Conservation (phyloP, 2,888 invertebrate species). For the Coelopa pilipes region DNA sequence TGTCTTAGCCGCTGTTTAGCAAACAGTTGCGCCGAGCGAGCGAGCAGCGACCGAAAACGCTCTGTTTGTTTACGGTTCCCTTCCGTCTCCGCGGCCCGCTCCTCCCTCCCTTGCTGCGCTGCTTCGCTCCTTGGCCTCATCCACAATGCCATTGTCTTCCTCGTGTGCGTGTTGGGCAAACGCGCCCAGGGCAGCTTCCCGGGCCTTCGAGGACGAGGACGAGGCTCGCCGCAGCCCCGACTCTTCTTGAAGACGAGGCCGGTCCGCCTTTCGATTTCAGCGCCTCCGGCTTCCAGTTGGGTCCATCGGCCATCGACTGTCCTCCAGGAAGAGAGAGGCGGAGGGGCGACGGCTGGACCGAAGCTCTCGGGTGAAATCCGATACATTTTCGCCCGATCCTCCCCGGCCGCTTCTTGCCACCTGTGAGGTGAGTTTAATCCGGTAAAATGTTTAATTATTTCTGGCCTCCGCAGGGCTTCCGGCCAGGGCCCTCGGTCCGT, state of each 20-base stretch:
- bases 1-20: conserved; percentile 36
- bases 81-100: neutral
- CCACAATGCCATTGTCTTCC: neutral
- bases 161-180: too few species aligned
- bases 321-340: too few species aligned
- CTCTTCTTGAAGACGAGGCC: too few species aligned
- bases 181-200: too few species aligned
- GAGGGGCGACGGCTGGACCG: too few species aligned
- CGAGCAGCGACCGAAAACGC: neutral
- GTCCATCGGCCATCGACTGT: too few species aligned
- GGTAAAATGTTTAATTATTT: conserved; percentile 61
- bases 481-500: too few species aligned
- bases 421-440: conserved; percentile 61
- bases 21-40: conserved; percentile 18
- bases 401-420: conserved; percentile 16
- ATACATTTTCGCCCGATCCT: conserved; percentile 1
- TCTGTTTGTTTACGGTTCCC: neutral
- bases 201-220: too few species aligned
- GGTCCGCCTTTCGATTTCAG: too few species aligned
- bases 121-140: neutral
- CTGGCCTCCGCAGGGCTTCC: conserved; percentile 54
- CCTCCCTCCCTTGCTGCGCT: neutral
- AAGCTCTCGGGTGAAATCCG: conserved; percentile 16
- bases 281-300: too few species aligned
- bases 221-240: too few species aligned